Percentiles rank a stretch among this genome's conserved stretches.
phyloP scores from a whole-genome alignment of 2,888 invertebrate species.

The Danaus chrysippus region DNA sequence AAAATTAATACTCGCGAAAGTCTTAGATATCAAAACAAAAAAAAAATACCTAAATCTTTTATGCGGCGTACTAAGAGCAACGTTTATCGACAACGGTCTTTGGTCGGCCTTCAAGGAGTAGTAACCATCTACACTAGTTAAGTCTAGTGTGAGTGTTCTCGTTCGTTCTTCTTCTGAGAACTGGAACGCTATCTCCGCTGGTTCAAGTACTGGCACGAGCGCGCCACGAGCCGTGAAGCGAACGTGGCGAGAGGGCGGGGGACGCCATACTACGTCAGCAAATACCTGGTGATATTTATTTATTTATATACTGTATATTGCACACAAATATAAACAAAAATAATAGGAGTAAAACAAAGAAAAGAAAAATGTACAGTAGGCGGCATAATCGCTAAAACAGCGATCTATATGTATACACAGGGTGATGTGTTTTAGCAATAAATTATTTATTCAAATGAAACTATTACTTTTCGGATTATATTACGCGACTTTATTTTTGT shows the following conservation, averaged over 20 bases:
- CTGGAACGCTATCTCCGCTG: slow-evolving; percentile 49
- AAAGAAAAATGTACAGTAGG: no score
- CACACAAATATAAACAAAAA: no score
- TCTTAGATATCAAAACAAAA: no score
- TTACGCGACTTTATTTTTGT: no score
- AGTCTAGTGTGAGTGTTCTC: slow-evolving; percentile 49
- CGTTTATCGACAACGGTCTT: slow-evolving; percentile 46
- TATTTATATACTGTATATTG: no score
- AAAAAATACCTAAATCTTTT: slow-evolving; percentile 54
- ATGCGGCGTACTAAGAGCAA: slow-evolving; percentile 62
- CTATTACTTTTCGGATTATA: no score
- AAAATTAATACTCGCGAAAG: no score
- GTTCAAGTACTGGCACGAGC: slow-evolving; percentile 54
- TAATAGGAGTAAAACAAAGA: no score
- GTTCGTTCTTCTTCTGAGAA: slow-evolving; percentile 49
- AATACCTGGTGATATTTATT: slow-evolving; percentile 56
- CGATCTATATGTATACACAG: no score
- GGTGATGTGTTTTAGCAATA: background rate
- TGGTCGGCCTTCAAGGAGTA: slow-evolving; percentile 66
- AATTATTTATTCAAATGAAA: no score
- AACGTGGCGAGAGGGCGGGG: slow-evolving; percentile 58
- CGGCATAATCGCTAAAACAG: no score
- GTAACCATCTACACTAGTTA: slow-evolving; percentile 47
- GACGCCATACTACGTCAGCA: slow-evolving; percentile 73
- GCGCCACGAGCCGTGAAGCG: slow-evolving; percentile 67